These are phyloP conservation scores for Acrocephalus arundinaceus DNA, from an alignment of 2,113 vertebrate genomes.

Conservation along the genomic window DNA sequence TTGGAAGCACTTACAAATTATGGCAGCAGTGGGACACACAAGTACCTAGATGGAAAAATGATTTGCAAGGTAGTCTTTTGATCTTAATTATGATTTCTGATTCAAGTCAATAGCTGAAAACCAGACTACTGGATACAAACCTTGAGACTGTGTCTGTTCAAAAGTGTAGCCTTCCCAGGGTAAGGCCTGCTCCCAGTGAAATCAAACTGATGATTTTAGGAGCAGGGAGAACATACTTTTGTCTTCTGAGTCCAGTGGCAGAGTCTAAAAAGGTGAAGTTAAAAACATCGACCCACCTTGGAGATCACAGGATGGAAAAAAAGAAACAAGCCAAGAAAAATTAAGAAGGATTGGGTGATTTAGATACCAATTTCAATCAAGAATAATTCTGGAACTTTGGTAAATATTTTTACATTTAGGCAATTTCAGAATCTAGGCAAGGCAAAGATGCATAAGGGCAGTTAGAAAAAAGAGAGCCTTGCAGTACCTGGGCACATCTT, in stretches of 20 bases:
- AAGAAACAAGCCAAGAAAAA: conserved; percentile 25
- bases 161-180: background rate
- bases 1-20: conserved; percentile 25
- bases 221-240: background rate
- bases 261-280: background rate
- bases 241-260: background rate
- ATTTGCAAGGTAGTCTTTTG: background rate
- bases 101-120: background rate
- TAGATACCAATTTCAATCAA: background rate
- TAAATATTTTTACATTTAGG: background rate
- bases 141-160: background rate
- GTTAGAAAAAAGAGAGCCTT: background rate
- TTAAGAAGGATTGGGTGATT: background rate
- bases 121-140: background rate
- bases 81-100: background rate
- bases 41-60: background rate
- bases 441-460: background rate
- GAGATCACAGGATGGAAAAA: background rate
- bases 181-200: background rate
- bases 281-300: background rate
- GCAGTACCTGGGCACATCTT: background rate
- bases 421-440: background rate
- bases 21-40: background rate
- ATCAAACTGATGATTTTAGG: background rate
- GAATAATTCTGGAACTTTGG: background rate